Conservation (phyloP, 2,888 invertebrate genomes). For the Drosophila dives region DNA sequence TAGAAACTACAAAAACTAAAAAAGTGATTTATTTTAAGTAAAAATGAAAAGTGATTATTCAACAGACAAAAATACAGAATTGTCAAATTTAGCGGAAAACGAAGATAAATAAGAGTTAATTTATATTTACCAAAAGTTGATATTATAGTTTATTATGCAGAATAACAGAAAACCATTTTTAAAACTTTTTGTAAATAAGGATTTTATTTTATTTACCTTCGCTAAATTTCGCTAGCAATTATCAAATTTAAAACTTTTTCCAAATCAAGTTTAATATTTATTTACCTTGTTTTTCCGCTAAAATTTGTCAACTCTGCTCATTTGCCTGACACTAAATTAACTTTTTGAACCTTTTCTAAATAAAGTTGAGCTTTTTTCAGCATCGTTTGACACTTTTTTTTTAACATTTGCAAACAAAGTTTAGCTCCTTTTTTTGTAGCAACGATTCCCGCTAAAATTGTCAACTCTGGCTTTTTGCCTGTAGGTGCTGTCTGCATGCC, state of each 20-base stretch:
- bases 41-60: background rate
- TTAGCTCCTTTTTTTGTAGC: background rate
- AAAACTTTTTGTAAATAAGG: background rate
- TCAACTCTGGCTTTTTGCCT: conserved; percentile 5
- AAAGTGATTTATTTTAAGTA: background rate
- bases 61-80: background rate
- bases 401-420: background rate
- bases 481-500: conserved; percentile 15
- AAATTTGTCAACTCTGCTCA: background rate
- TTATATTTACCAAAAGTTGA: background rate
- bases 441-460: background rate
- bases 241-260: background rate
- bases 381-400: background rate
- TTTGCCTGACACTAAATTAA: background rate
- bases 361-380: background rate
- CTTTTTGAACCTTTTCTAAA: background rate
- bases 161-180: background rate
- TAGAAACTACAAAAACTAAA: background rate
- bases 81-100: background rate
- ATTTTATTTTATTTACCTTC: background rate
- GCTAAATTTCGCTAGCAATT: background rate
- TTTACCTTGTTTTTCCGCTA: background rate
- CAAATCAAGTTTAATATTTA: background rate
- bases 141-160: background rate
- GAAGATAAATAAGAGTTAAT: background rate